Evolutionary conservation across 2,888 invertebrate genomes (phyloP).

Genomic region (Ennomos quercinarius): DNA sequence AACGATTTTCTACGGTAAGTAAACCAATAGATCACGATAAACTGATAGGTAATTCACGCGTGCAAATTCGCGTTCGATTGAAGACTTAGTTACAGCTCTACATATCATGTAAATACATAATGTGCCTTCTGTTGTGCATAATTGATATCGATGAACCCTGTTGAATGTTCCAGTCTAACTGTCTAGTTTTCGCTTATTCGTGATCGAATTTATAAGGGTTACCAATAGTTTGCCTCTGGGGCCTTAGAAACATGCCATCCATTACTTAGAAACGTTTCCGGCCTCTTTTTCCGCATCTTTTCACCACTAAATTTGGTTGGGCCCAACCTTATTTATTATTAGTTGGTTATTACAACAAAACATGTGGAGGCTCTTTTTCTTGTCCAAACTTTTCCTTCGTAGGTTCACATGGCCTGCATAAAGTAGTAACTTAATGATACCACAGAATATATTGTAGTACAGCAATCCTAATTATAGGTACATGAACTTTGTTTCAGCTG

Average conservation of each 20-base stretch:
- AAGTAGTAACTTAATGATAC: too few species aligned
- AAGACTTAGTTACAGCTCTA: too few species aligned
- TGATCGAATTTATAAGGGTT: slow-evolving; percentile 32
- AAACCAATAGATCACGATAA: too few species aligned
- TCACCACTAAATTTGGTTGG: slow-evolving; percentile 68
- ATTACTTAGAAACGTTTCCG: slow-evolving; percentile 67
- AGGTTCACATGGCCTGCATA: too few species aligned
- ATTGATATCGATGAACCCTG: slow-evolving; percentile 14
- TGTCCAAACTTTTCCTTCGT: slow-evolving; percentile 43
- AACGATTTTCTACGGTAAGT: too few species aligned
- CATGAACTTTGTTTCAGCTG: too few species aligned
- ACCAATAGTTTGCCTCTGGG: slow-evolving; percentile 30
- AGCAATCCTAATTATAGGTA: too few species aligned
- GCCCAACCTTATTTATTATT: slow-evolving; percentile 61
- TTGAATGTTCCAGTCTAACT: slow-evolving; percentile 9
- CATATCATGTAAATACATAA: too few species aligned
- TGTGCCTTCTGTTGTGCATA: background rate
- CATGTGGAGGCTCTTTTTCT: slow-evolving; percentile 38
- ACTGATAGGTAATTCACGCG: too few species aligned
- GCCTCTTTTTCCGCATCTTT: slow-evolving; percentile 67
- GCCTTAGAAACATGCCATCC: slow-evolving; percentile 58
- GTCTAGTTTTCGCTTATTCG: slow-evolving; percentile 23
- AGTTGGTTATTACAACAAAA: slow-evolving; percentile 59
- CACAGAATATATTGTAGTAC: too few species aligned
- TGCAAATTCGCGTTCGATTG: too few species aligned